Evolutionary conservation across 2,797 vertebrate genomes (phyloP).

Genomic region (Fundulus diaphanus): DNA sequence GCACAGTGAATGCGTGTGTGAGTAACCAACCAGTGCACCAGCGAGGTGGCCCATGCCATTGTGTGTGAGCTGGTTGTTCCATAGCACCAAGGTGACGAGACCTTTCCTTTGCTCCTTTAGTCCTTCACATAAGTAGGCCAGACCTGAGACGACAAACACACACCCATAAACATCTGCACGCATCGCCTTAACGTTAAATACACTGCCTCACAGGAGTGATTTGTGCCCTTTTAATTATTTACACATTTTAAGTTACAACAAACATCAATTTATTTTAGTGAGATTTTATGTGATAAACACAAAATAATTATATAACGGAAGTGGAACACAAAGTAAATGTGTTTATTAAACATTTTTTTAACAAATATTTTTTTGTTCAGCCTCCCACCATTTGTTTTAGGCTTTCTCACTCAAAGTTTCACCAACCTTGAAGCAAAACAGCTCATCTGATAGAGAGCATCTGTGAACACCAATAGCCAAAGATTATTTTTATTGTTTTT

Average conservation of each 20-base stretch:
- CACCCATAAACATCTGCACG: background rate
- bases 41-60: constrained; percentile 93
- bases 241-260: background rate
- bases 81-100: constrained; percentile 91
- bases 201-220: background rate
- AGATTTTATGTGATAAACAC: background rate
- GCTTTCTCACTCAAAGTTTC: too few relatives aligned
- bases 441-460: background rate
- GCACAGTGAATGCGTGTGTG: constrained; percentile 6
- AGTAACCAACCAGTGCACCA: constrained; percentile 87
- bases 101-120: constrained; percentile 95
- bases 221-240: background rate
- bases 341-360: background rate
- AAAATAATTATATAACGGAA: background rate
- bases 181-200: background rate
- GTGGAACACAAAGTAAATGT: background rate
- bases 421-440: too few relatives aligned
- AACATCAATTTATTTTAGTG: background rate
- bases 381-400: background rate
- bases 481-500: background rate
- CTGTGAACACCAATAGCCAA: background rate
- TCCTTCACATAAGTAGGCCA: constrained; percentile 94
- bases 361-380: background rate
- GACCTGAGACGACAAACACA: constrained; percentile 73
- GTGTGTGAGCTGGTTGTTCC: constrained; percentile 98